A percentile compares a stretch with the other conserved stretches of the same genome.
phyloP scores from a whole-genome alignment of 2,797 vertebrate species.

The Typhlichthys subterraneus region DNA sequence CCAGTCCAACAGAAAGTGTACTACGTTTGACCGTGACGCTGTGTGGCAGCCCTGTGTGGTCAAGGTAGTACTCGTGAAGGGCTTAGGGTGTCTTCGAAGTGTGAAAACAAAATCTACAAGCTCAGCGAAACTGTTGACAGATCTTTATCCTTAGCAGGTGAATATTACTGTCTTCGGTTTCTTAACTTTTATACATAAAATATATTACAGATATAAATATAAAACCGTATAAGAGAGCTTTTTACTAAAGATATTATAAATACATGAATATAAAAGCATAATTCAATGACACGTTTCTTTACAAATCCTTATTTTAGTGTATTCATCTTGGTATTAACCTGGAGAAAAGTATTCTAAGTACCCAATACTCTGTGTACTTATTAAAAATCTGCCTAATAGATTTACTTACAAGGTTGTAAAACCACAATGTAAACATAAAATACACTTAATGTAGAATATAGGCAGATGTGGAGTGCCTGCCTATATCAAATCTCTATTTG shows the following conservation, averaged over 20 bases:
- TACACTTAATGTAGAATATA: neutral
- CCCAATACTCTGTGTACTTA: slow-evolving; percentile 37
- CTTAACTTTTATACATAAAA: slow-evolving; percentile 59
- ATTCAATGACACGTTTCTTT: slow-evolving; percentile 53
- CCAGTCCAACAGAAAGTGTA: slow-evolving; percentile 61
- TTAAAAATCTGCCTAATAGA: slow-evolving; percentile 44
- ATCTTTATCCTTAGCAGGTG: slow-evolving; percentile 54
- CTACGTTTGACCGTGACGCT: slow-evolving; percentile 69
- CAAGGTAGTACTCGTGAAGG: slow-evolving; percentile 63
- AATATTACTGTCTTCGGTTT: slow-evolving; percentile 61
- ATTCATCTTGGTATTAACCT: slow-evolving; percentile 53
- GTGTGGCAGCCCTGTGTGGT: slow-evolving; percentile 70
- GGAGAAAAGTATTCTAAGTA: slow-evolving; percentile 33
- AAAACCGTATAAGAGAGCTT: slow-evolving; percentile 64
- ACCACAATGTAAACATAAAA: slow-evolving; percentile 47
- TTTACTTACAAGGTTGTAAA: slow-evolving; percentile 31
- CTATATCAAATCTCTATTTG: slow-evolving; percentile 21
- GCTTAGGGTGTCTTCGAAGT: slow-evolving; percentile 66
- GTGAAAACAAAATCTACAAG: slow-evolving; percentile 46
- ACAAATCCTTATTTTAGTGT: slow-evolving; percentile 70
- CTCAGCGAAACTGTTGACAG: slow-evolving; percentile 63
- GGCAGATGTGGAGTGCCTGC: neutral
- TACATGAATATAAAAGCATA: slow-evolving; percentile 55
- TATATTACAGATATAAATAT: slow-evolving; percentile 57
- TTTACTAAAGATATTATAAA: slow-evolving; percentile 69